Conservation (phyloP, 1,140 invertebrate species). For the Heliconius eleuchia region DNA sequence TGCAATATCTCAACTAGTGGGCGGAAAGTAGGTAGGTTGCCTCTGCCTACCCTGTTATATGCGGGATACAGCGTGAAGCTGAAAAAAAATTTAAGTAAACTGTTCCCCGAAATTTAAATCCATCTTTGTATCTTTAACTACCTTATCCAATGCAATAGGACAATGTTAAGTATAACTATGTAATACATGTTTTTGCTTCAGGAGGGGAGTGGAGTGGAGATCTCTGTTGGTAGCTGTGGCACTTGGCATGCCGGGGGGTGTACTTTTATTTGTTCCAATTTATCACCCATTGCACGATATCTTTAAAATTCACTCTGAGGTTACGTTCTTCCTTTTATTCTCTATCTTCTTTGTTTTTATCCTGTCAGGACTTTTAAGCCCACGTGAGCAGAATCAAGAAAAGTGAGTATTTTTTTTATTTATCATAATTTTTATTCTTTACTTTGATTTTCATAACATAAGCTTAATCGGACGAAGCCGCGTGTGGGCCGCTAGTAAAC, state of each 20-base stretch:
- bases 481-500: too few species aligned
- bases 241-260: conserved; percentile 86
- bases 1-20: too few species aligned
- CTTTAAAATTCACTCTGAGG: conserved; percentile 86
- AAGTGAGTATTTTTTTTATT: conserved; percentile 42
- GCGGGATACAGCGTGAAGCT: too few species aligned
- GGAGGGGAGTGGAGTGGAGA: conserved; percentile 83
- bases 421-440: background rate
- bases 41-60: too few species aligned
- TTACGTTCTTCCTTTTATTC: conserved; percentile 85
- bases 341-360: conserved; percentile 75
- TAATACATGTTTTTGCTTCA: conserved; percentile 50
- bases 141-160: too few species aligned
- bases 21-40: too few species aligned
- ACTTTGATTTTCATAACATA: too few species aligned
- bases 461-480: too few species aligned
- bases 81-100: too few species aligned
- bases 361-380: background rate
- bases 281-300: conserved; percentile 90
- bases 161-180: too few species aligned
- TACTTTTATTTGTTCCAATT: conserved; percentile 86
- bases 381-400: conserved; percentile 51
- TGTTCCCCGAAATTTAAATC: too few species aligned
- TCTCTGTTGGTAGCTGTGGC: conserved; percentile 82
- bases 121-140: too few species aligned